Evolutionary conservation across 2,888 invertebrate species (phyloP).

Genomic region (Thera britannica): DNA sequence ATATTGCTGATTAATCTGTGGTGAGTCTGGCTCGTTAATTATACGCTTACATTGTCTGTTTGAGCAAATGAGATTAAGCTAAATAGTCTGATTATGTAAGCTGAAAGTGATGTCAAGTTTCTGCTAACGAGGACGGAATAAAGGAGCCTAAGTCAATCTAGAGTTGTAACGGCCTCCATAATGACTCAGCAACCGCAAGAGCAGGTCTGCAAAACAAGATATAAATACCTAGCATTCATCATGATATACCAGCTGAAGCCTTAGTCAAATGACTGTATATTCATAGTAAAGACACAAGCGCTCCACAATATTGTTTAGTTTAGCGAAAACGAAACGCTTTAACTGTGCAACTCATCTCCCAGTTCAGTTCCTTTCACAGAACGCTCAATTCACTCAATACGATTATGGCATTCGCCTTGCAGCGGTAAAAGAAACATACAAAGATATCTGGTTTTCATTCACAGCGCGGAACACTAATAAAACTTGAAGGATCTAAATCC

Average conservation of each 20-base stretch:
- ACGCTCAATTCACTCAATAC: slow-evolving; percentile 9
- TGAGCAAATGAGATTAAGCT: slow-evolving; percentile 39
- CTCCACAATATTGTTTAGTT: not conserved
- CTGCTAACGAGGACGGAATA: slow-evolving; percentile 21
- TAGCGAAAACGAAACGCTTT: not conserved
- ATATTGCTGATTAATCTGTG: slow-evolving; percentile 39
- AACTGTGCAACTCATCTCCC: not conserved
- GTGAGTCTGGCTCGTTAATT: slow-evolving; percentile 39
- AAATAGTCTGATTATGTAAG: slow-evolving; percentile 25
- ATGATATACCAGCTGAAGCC: too few species aligned
- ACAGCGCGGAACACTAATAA: slow-evolving; percentile 44
- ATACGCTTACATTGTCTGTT: slow-evolving; percentile 38
- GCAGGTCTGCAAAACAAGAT: too few species aligned
- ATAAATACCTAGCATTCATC: too few species aligned
- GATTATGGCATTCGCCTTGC: slow-evolving; percentile 20
- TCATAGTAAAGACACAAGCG: not conserved
- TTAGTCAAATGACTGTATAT: too few species aligned
- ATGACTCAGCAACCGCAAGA: too few species aligned
- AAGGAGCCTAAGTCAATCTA: not conserved
- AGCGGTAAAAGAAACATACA: slow-evolving; percentile 25
- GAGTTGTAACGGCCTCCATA: not conserved
- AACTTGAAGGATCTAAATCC: slow-evolving; percentile 46
- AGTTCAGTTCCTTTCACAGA: not conserved
- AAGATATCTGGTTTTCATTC: slow-evolving; percentile 42
- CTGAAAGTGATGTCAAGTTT: slow-evolving; percentile 24